Base-by-base conservation (phyloP, 2,888 invertebrate species). In the Archaeoteleia sp. region DNA sequence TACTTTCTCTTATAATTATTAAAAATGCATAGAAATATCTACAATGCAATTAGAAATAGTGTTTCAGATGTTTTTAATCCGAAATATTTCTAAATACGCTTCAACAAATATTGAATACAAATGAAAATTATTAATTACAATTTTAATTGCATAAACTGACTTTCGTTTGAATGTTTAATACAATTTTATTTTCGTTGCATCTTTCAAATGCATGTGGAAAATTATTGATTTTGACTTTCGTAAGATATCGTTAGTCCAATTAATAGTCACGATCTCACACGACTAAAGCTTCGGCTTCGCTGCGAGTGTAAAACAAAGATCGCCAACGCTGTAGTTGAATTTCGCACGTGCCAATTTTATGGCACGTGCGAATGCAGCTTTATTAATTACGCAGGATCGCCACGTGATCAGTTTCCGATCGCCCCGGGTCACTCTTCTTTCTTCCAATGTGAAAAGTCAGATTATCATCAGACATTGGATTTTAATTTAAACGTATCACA, bases 351-450 rank as follows among this genome's bases (percentile, higher is more conserved):
- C 45, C 73, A 30, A 39, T 43, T 46, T 25, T 29, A 8, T n/a
- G 66, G 48, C 80, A 80, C 79, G 78, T 80, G 79, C 76, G 67
- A 69, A 34, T 67, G 35, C 55, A 60, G 72, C 72, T 78, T 71
- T 74, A 74, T 80, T 79, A 79, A 79, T 79, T 78, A 75, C 74
- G 46, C 62, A 67, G 54, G 66, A 46, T 45, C 29, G 63, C 57
- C 78, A 74, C 74, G 78, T 74, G 75, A 75, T 72, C 29, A 40
- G 35, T 55, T 60, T 60, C 57, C 63, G 58, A 67, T 67, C 51
- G 45, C 46, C 51, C 35, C 42, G 25, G 39, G 66, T 46, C 54
- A 30, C 37, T 17, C 45, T 46, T 49, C 10, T n/a, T 43, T 29
- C 8, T 14, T 27, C 27, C 43, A 1, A 9, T 15, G 27, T 46